Evolutionary conservation across 2,113 vertebrate genomes (phyloP), one percentile per base, ranked within the genome.

Genomic region (Cygnus buccinator): DNA sequence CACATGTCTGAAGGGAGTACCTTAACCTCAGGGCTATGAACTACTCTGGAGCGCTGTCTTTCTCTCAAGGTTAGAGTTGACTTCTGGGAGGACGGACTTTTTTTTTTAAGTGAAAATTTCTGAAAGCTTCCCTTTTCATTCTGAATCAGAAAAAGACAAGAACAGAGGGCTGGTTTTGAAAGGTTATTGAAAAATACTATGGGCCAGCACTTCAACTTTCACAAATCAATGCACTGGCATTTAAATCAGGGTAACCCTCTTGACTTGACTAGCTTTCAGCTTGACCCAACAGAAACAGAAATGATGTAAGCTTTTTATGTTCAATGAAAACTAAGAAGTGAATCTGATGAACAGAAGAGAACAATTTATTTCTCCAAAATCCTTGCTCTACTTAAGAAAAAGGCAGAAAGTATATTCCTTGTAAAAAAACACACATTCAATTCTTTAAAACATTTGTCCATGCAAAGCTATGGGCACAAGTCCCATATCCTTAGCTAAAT

Each of bases 41-140:
- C 59, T 79, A 43, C 82, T 83, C 58, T 17, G 1, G 43, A 92
- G 72, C 4, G n/a, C 19, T 63, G 37, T 43, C 59, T 90, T 92
- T 94, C 71, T 84, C 71, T 88, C 67, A 90, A 92, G 82, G 79
- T 70, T 73, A 62, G 19, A 71, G 80, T 84, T 84, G 52, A 92
- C 52, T 89, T 74, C 76, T 78, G 46, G 68, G 46, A 87, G 18
- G n/a, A 63, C 58, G 44, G 67, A 57, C 9, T 54, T 63, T 66
- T 35, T 28, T 57, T 50, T 15, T 21, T 14, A 31, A 86, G 26
- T 43, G 19, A 81, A 78, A 84, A 90, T 63, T 88, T 43, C 50
- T 58, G 78, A 84, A 90, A 90, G 73, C n/a, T 84, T 84, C 46
- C 55, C 83, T 95, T 92, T 74, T 63, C 59, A 43, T 74, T 86